Base-by-base conservation (phyloP, 2,797 vertebrate genomes). In the Hoplostethus atlanticus region DNA sequence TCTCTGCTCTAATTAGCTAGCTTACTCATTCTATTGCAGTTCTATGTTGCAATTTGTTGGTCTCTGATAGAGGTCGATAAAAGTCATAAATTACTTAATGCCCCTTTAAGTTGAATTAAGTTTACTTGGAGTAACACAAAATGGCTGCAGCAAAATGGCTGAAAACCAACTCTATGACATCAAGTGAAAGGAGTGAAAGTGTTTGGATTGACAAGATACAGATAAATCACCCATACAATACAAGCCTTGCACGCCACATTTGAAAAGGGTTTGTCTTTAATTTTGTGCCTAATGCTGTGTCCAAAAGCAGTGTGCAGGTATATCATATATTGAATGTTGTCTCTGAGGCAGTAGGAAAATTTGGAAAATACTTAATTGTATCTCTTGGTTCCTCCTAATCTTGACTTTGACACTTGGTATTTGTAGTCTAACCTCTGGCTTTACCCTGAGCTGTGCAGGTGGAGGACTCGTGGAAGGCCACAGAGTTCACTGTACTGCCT, bases 401-500 rank as follows among this genome's bases (percentile, higher is more conserved):
- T 48, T 48, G 47, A 48, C 15, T 16, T 17, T 17, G 15, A 16
- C 46, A 34, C 11, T 8, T 25, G 3, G 12, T 8, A 47, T 38
- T 17, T 54, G 11, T 36, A 44, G 13, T 68, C 61, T 11, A 48
- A 64, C 40, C 28, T 46, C 11, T 56, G 28, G 46, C 16, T 38
- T 34, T 11, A 5, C 31, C 46, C 72, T 62, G 44, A 17, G 5
- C 36, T 53, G 10, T 60, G 53, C 67, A 96, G 94, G 93, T 96
- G 74, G 95, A 97, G 58, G 92, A 96, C 47, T 71, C 87, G 11
- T 97, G 95, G 96, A 95, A 94, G 92, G 87, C 80, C 62, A 95
- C 94, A 0, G 94, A 96, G 81, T 96, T 96, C 61, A 82, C 91
- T 8, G 81, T 96, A 60, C 84, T 96, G 21, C 63, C 94, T 84